Evolutionary conservation across 2,113 vertebrate species (phyloP).

Genomic region (Pogonocichla stellata): DNA sequence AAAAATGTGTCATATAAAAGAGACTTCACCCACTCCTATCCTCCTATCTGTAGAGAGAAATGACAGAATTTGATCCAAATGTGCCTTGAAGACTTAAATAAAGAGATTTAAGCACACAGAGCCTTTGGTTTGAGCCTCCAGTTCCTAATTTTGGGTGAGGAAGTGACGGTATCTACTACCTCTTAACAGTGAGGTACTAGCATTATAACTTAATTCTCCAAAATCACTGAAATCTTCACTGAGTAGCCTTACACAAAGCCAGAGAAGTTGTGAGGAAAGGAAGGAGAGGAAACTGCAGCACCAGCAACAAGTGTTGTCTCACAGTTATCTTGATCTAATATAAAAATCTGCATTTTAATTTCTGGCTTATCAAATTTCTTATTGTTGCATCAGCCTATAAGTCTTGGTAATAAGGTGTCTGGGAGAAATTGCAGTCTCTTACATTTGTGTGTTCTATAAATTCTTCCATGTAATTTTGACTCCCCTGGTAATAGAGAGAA

Average conservation of each 20-base stretch:
- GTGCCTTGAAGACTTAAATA: background rate
- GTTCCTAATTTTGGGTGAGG: background rate
- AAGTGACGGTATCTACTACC: background rate
- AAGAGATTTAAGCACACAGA: background rate
- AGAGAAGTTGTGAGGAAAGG: background rate
- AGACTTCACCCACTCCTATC: conserved; percentile 33
- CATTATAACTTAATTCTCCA: background rate
- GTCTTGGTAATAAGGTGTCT: background rate
- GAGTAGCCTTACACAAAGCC: background rate
- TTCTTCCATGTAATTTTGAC: background rate
- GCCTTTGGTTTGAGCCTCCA: background rate
- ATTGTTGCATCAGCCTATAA: background rate
- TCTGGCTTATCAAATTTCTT: conserved; percentile 2
- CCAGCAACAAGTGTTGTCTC: background rate
- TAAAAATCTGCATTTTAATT: background rate
- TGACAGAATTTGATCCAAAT: background rate
- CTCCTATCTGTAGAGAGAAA: background rate
- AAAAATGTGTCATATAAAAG: background rate
- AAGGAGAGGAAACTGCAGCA: background rate
- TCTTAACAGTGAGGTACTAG: background rate
- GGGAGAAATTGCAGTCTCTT: background rate
- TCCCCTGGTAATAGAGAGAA: background rate
- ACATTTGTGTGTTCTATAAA: background rate
- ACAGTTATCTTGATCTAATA: background rate
- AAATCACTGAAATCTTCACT: background rate